Evolutionary conservation across 2,113 vertebrate species (phyloP).

Genomic region (Triplophysa rosa): DNA sequence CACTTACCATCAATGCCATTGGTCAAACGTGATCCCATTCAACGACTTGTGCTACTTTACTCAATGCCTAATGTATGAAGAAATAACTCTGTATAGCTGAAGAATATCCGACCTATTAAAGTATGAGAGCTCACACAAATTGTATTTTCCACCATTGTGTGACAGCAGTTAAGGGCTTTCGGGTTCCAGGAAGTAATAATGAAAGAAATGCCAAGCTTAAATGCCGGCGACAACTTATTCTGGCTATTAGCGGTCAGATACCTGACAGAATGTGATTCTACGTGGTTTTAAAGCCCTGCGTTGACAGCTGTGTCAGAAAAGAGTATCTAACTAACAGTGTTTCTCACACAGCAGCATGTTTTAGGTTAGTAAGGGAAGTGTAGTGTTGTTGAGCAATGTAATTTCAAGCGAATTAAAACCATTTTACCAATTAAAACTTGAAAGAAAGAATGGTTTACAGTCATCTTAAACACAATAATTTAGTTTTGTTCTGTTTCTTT

Average conservation of each 20-base stretch:
- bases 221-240: constrained; percentile 27
- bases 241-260: neutral
- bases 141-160: neutral
- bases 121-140: constrained; percentile 1
- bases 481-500: too few relatives aligned
- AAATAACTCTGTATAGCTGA: neutral
- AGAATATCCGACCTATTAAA: constrained; percentile 5
- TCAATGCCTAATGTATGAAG: constrained; percentile 23
- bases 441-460: too few relatives aligned
- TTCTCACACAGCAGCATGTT: neutral
- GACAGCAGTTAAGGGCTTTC: constrained; percentile 6
- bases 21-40: constrained; percentile 1
- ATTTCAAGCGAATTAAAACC: too few relatives aligned
- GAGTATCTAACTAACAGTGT: neutral
- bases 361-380: neutral
- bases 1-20: constrained; percentile 18
- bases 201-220: constrained; percentile 24
- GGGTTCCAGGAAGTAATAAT: neutral
- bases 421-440: too few relatives aligned
- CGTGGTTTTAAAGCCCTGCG: neutral
- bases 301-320: neutral
- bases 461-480: too few relatives aligned
- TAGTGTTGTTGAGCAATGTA: neutral
- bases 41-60: neutral
- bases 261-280: neutral